Evolutionary conservation across 2,888 invertebrate species (phyloP).

Genomic region (Perizoma affinitatum): DNA sequence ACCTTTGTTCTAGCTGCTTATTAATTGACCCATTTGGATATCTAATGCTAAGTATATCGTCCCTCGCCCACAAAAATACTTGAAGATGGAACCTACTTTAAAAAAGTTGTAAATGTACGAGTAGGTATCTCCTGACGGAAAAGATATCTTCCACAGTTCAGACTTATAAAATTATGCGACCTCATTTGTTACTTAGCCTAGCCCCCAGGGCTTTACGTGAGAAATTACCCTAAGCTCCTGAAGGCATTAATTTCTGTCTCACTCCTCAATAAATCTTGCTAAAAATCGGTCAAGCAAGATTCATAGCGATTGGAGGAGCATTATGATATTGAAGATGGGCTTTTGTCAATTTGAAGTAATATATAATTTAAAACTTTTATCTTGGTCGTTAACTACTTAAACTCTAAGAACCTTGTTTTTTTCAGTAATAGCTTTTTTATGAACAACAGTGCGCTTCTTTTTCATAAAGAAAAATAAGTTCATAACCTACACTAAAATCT

Average conservation of each 20-base stretch:
- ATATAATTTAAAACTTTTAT: not conserved
- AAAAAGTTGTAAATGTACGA: not conserved
- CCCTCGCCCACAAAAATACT: no score
- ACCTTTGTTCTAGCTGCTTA: no score
- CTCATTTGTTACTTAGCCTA: slow-evolving; percentile 59
- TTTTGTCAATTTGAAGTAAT: slow-evolving; percentile 12
- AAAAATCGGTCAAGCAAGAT: slow-evolving; percentile 55
- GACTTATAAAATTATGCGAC: slow-evolving; percentile 68
- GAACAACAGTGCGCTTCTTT: no score
- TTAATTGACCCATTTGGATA: no score
- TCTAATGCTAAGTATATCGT: no score
- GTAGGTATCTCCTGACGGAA: not conserved
- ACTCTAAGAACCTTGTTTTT: no score
- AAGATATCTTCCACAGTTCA: slow-evolving; percentile 30
- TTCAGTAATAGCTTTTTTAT: no score
- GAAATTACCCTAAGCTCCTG: slow-evolving; percentile 59
- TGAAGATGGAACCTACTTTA: not conserved
- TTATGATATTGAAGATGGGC: slow-evolving; percentile 12
- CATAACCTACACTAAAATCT: no score
- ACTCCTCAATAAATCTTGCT: slow-evolving; percentile 57
- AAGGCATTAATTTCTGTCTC: slow-evolving; percentile 57
- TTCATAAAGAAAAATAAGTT: no score
- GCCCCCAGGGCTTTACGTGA: slow-evolving; percentile 50
- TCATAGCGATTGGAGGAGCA: slow-evolving; percentile 26
- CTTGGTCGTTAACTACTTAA: not conserved